Conservation (phyloP, 1,140 invertebrate species). For the Drosophila paulistorum region DNA sequence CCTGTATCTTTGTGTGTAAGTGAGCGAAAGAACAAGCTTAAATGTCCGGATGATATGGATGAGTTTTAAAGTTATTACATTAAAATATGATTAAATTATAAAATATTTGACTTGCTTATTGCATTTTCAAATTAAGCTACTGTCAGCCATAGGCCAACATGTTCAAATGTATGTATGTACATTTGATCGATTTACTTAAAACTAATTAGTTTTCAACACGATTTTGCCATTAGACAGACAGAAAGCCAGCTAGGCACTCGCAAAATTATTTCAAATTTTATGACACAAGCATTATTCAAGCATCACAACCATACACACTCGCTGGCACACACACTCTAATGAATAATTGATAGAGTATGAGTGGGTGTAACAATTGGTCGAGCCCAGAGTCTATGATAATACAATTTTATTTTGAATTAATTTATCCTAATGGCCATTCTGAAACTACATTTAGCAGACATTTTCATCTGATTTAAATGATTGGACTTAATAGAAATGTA, state of each 20-base stretch:
- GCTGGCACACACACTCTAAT: not conserved
- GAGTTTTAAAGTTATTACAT: conserved; percentile 33
- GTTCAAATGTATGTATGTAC: not conserved
- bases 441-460: not conserved
- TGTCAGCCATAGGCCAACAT: not conserved
- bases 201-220: conserved; percentile 56
- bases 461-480: not conserved
- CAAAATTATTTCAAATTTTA: conserved; percentile 42
- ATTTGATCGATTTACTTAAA: conserved; percentile 38
- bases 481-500: not conserved
- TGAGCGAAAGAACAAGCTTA: conserved; percentile 34
- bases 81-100: conserved; percentile 11
- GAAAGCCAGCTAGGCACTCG: conserved; percentile 4
- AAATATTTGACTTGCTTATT: conserved; percentile 4
- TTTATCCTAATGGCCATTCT: not conserved
- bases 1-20: not conserved
- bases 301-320: conserved; percentile 1
- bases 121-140: conserved; percentile 6
- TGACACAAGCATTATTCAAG: conserved; percentile 25
- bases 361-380: not conserved
- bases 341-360: not conserved
- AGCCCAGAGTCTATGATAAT: not conserved
- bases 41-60: conserved; percentile 27
- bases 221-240: conserved; percentile 45
- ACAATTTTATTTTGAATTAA: conserved; percentile 5